Conservation (phyloP, 2,888 invertebrate species). For the Caenorhabditis sp. region DNA sequence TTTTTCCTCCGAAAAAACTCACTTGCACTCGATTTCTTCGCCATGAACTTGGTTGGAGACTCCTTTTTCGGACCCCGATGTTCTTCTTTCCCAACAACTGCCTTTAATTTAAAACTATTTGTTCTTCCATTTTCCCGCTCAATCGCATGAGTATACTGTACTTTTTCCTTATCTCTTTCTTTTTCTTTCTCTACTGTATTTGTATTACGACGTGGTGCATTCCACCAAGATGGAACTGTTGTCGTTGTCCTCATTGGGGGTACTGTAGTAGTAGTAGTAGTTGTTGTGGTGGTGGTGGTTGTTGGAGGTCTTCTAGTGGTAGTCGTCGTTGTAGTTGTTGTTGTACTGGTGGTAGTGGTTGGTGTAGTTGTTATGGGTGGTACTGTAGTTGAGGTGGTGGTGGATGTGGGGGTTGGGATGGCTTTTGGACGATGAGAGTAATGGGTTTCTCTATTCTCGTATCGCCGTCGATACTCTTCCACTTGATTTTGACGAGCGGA, state of each 20-base stretch:
- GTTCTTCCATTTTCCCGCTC: background rate
- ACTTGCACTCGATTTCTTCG: slow-evolving; percentile 31
- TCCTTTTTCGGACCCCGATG: slow-evolving; percentile 5
- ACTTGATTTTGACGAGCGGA: slow-evolving; percentile 15
- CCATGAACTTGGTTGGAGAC: slow-evolving; percentile 8
- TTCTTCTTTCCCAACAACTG: background rate
- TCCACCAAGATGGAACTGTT: slow-evolving; percentile 31
- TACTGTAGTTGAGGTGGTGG: background rate
- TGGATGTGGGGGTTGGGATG: background rate
- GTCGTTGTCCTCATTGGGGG: slow-evolving; percentile 13
- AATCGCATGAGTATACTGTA: background rate
- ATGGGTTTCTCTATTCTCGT: slow-evolving; percentile 23
- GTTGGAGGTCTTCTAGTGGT: slow-evolving; percentile 11
- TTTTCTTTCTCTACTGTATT: background rate
- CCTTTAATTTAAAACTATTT: background rate
- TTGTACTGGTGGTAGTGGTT: slow-evolving; percentile 2
- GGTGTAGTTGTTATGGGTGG: background rate
- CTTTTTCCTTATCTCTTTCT: too few relatives aligned
- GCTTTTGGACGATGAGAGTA: background rate
- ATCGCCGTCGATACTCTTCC: slow-evolving; percentile 28
- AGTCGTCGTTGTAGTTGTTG: slow-evolving; percentile 1
- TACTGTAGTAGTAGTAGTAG: slow-evolving; percentile 13
- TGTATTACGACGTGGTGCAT: background rate
- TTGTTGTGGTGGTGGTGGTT: slow-evolving; percentile 3
- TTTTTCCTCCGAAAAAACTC: slow-evolving; percentile 14